These are phyloP conservation scores for Ormyrus rosae DNA, from an alignment of 2,888 invertebrate genomes.

Conservation along the genomic window DNA sequence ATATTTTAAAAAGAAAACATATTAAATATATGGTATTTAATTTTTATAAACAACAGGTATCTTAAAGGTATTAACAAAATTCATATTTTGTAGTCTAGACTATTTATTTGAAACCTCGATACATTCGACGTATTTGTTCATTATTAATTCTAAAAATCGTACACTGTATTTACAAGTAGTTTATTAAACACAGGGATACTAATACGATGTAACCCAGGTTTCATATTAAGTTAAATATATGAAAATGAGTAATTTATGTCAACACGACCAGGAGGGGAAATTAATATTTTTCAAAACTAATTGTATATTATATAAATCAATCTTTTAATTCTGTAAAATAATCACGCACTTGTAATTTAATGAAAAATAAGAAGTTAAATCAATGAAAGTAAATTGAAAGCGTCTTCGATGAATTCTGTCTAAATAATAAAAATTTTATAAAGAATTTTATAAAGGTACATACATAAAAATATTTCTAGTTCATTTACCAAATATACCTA, in stretches of 20 bases:
- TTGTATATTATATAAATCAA: too few relatives aligned
- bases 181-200: slow-evolving; percentile 63
- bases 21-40: not conserved
- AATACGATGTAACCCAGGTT: slow-evolving; percentile 60
- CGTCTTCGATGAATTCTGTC: not conserved
- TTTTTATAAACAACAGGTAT: not conserved
- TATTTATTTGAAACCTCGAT: slow-evolving; percentile 72
- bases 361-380: too few relatives aligned
- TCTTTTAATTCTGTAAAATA: too few relatives aligned
- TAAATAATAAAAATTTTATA: not conserved
- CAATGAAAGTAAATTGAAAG: too few relatives aligned
- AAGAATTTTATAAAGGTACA: not conserved
- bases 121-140: slow-evolving; percentile 62
- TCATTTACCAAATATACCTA: not conserved
- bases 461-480: not conserved
- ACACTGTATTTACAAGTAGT: slow-evolving; percentile 71
- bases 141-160: slow-evolving; percentile 61
- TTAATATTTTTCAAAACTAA: slow-evolving; percentile 67
- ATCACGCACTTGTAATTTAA: too few relatives aligned
- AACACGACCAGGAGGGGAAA: slow-evolving; percentile 74
- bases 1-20: too few relatives aligned
- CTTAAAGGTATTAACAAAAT: not conserved
- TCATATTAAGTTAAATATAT: slow-evolving; percentile 59
- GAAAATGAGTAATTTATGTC: slow-evolving; percentile 58
- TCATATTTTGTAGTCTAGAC: slow-evolving; percentile 42